Base-by-base conservation (phyloP, 2,888 invertebrate genomes). In the Oscheius sp. region DNA sequence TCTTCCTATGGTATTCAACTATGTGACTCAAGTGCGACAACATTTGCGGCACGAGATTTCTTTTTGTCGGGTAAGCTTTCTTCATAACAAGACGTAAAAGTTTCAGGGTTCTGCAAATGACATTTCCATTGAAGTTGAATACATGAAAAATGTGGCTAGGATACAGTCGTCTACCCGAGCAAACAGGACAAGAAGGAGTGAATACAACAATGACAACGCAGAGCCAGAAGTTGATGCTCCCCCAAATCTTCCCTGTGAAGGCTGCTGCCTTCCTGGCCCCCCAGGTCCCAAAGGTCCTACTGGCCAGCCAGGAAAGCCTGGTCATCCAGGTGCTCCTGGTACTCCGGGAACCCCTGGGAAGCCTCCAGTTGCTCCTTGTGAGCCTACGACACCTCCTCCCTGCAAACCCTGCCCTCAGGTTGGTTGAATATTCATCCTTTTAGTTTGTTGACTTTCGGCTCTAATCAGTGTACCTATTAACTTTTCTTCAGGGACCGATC, bases 51-150 rank as follows among this genome's bases (percentile, higher is more conserved):
- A 79, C 70, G 81, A 81, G 68, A 73, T 81, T 70, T 73, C 74
- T 37, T 81, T 79, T 73, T 81, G 81, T 76, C 79, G 79, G 76
- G 81, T 81, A 59, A 33, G 55, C 48, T 29, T 33, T 71, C 42
- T 58, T 63, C 60, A 35, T 9, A 10, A 42, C 5, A 10, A n/a
- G 47, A 32, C 42, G 2, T 47, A 11, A 1, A 42, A 47, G 5
- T 73, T 79, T 70, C 74, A 86, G 85, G 86, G 86, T 63, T 86
- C 86, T 42, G 86, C 86, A 50, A 85, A 86, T 77, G 86, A 86
- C 76, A 86, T 86, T 77, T 85, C 78, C 77, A 79, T 81, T 47
- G 86, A 86, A 70, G 85, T 86, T 55, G 84, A 82, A 78, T 83
- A 84, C 76, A 84, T 86, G 83, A 86, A 86, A 76, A 72, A 77